phyloP scores from a whole-genome alignment of 1,140 invertebrate species.

The Procambarus virginalis region DNA sequence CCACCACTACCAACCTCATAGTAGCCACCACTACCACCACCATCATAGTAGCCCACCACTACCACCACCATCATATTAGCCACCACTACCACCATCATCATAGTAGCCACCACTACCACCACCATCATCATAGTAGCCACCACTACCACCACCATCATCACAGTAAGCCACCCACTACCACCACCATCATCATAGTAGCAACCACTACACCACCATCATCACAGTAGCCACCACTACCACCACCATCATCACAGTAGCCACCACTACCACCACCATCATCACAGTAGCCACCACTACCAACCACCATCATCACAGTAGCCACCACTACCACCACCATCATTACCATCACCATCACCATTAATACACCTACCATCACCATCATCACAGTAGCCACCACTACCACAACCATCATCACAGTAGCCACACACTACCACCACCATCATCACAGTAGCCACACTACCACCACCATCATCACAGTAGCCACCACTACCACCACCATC shows the following conservation, averaged over 20 bases:
- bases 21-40: not conserved
- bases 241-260: too few relatives aligned
- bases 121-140: not conserved
- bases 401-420: too few relatives aligned
- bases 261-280: not conserved
- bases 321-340: slow-evolving; percentile 8
- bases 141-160: slow-evolving; percentile 5
- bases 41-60: not conserved
- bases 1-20: not conserved
- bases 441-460: too few relatives aligned
- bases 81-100: not conserved
- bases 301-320: too few relatives aligned
- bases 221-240: too few relatives aligned
- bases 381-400: too few relatives aligned
- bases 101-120: not conserved
- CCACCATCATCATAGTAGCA: not conserved
- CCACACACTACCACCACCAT: too few relatives aligned
- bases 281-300: not conserved
- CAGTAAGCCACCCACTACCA: not conserved
- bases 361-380: too few relatives aligned
- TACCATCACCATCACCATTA: too few relatives aligned
- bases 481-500: too few relatives aligned
- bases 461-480: too few relatives aligned
- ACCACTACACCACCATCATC: too few relatives aligned
- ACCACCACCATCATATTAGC: not conserved